A percentile compares a stretch with the other conserved stretches of the same genome.
These are phyloP conservation scores for Phymatocera aterrima DNA, from an alignment of 2,888 invertebrate genomes.

Conservation along the genomic window DNA sequence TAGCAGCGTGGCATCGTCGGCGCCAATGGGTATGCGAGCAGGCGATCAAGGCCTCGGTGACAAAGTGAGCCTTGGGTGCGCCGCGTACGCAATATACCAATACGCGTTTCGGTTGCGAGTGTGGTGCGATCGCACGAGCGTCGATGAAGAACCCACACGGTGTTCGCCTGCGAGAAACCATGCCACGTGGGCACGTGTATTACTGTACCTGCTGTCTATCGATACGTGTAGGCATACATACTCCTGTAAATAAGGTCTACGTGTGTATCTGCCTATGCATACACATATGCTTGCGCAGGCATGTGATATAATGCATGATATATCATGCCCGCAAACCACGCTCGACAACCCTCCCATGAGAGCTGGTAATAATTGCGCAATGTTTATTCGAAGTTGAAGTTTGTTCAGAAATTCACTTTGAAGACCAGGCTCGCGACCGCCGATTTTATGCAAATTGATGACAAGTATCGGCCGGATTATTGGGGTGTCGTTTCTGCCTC, in stretches of 20 bases:
- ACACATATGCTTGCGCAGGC: too few relatives aligned
- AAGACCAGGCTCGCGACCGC: constrained; percentile 13
- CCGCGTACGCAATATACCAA: constrained; percentile 55
- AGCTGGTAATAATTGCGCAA: constrained; percentile 42
- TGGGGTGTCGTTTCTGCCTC: not conserved
- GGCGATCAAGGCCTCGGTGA: constrained; percentile 63
- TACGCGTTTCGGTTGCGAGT: constrained; percentile 25
- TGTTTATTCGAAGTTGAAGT: constrained; percentile 39
- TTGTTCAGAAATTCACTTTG: constrained; percentile 33
- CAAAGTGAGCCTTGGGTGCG: constrained; percentile 69
- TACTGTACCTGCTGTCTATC: not conserved
- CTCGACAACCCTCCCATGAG: constrained; percentile 43
- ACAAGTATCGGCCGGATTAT: not conserved
- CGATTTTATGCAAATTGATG: constrained; percentile 6
- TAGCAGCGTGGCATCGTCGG: constrained; percentile 27
- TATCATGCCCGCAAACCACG: constrained; percentile 7
- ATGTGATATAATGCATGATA: too few relatives aligned
- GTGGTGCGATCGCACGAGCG: constrained; percentile 18
- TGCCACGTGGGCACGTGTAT: constrained; percentile 22
- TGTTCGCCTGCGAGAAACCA: constrained; percentile 4
- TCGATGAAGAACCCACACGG: constrained; percentile 42
- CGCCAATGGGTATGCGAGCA: constrained; percentile 50
- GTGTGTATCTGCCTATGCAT: not conserved
- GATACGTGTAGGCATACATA: not conserved
- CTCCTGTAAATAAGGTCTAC: not conserved